Evolutionary conservation across 2,797 vertebrate genomes (phyloP).

Genomic region (Meriones psammophilus): DNA sequence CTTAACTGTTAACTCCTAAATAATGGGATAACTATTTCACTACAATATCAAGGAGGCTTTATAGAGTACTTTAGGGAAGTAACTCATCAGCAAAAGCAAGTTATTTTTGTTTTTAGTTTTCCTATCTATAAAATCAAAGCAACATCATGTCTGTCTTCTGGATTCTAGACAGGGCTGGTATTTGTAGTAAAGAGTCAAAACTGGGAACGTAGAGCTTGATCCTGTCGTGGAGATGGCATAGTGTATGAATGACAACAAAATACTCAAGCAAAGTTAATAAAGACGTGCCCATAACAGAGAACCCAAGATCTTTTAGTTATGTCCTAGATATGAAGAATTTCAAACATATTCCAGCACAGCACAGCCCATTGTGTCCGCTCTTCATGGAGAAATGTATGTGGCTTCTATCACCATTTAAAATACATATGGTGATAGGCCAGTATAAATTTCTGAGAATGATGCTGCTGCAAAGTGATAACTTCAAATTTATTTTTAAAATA

Average conservation of each 20-base stretch:
- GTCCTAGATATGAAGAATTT: constrained; percentile 8
- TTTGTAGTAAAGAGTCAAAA: constrained; percentile 5
- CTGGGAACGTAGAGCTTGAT: not conserved
- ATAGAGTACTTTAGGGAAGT: constrained; percentile 51
- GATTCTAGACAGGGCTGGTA: not conserved
- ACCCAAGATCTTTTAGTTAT: constrained; percentile 39
- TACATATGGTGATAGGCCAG: not conserved
- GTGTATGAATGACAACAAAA: not conserved
- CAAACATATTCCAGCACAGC: constrained; percentile 33
- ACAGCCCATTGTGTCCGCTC: not conserved
- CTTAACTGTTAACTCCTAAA: not conserved
- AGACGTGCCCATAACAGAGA: not conserved
- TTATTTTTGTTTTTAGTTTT: not conserved
- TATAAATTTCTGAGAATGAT: constrained; percentile 40
- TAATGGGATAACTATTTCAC: constrained; percentile 55
- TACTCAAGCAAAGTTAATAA: constrained; percentile 52
- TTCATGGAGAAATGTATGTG: constrained; percentile 17
- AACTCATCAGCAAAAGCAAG: constrained; percentile 42
- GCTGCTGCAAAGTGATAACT: constrained; percentile 6
- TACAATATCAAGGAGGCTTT: constrained; percentile 1
- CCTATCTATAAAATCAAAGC: constrained; percentile 43
- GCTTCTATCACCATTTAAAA: constrained; percentile 61
- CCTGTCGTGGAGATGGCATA: not conserved
- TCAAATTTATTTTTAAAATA: constrained; percentile 60
- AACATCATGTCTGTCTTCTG: not conserved